Percentiles rank a stretch among this genome's conserved stretches.
Conservation (phyloP, 2,113 vertebrate genomes). For the Sturnus vulgaris region DNA sequence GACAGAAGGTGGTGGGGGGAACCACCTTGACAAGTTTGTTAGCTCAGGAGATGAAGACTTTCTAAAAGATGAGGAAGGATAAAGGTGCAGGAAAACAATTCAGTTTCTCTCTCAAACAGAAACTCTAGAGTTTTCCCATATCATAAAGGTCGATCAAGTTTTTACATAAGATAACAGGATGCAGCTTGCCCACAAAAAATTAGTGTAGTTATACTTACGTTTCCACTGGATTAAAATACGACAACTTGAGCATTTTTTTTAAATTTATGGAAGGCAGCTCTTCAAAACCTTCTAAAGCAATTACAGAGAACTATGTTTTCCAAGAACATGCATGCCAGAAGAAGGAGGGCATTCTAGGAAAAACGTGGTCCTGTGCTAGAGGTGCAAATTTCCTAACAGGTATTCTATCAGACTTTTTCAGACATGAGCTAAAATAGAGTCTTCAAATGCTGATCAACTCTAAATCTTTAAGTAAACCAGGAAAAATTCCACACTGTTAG, state of each 20-base stretch:
- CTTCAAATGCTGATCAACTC: not conserved
- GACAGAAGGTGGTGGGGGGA: not conserved
- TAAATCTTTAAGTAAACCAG: not conserved
- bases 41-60: not conserved
- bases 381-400: not conserved
- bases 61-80: not conserved
- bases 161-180: not conserved
- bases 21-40: not conserved
- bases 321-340: not conserved
- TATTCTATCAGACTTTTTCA: not conserved
- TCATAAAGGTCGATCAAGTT: not conserved
- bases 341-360: not conserved
- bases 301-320: not conserved
- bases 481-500: not conserved
- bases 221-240: not conserved
- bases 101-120: not conserved
- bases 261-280: not conserved
- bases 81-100: slow-evolving; percentile 1
- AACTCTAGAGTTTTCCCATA: not conserved
- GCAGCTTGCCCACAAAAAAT: not conserved
- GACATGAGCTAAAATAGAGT: not conserved
- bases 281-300: not conserved
- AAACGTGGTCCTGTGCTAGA: not conserved
- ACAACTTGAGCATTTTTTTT: not conserved
- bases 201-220: not conserved